Evolutionary conservation across 2,888 invertebrate species (phyloP), one percentile per base, ranked within the genome.

Genomic region (Dynastes tityus): DNA sequence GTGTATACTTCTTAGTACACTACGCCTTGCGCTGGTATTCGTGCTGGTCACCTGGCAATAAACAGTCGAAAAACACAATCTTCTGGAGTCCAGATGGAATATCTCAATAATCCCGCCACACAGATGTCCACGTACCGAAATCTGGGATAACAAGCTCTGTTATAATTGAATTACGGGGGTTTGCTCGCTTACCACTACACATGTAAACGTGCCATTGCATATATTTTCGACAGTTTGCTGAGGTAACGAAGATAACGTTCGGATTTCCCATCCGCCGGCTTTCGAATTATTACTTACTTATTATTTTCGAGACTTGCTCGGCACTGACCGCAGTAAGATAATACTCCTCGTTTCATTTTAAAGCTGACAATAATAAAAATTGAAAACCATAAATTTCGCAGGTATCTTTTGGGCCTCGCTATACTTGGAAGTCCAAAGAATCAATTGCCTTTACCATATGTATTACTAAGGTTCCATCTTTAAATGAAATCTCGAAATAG

Each of bases 41-140:
- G 11, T 45, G 45, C 45, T 40, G 68, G 68, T 68, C 68, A 68
- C 68, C 68, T 68, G 68, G 68, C 27, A 68, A 68, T 68, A 68
- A 51, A 68, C 68, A 16, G 5, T 13, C 55, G 53, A 71, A 58
- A 37, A 71, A 71, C 37, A 53, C 40, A 49, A 71, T 71, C 16
- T n/a, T 67, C 71, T 71, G 58, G 55, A 55, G 55, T 71, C 71
- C 55, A 71, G 58, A 58, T 58, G 71, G 71, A 71, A 71, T 58
- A 22, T 22, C 51, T 22, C 68, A 22, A 51, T 68, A 13, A 40
- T 11, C 22, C 22, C 45, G 45, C 11, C 55, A 16, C 68, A 13
- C 68, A 68, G 68, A 68, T 68, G 65, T 65, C n/a, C 65, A 65
- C 45, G 68, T 68, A 29, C 51, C 1, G 68, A 51, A 68, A 68